phyloP scores from a whole-genome alignment of 2,797 vertebrate genomes.

The Triplophysa yarkandensis region DNA sequence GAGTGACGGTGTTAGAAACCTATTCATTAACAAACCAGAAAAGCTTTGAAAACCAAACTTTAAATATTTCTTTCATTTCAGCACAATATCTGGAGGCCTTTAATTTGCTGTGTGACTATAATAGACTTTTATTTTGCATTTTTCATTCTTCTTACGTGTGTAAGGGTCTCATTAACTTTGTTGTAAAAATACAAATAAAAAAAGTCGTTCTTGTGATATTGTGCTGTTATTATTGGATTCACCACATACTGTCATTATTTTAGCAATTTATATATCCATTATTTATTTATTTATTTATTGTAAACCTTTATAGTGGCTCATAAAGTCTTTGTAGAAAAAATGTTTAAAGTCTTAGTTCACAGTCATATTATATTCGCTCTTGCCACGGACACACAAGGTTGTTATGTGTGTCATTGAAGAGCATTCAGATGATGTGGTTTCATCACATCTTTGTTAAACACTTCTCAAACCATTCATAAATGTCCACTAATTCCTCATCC shows the following conservation, averaged over 20 bases:
- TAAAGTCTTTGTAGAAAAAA: neutral
- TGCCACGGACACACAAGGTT: neutral
- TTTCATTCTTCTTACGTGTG: neutral
- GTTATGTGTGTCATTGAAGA: no score
- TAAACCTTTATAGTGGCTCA: neutral
- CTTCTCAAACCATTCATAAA: neutral
- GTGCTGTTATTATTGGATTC: neutral
- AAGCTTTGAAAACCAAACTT: neutral
- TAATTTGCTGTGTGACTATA: no score
- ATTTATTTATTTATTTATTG: neutral
- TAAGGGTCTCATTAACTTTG: neutral
- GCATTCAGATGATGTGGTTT: conserved; percentile 11
- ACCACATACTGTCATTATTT: neutral
- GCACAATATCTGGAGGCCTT: neutral
- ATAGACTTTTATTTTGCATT: neutral
- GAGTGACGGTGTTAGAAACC: neutral
- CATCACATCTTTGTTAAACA: conserved; percentile 59
- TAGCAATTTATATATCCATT: neutral
- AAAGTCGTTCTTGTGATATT: no score
- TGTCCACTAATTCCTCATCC: neutral
- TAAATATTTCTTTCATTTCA: neutral
- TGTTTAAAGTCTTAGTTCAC: conserved; percentile 7
- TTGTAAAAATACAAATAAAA: no score
- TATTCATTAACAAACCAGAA: neutral
- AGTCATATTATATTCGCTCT: neutral